A percentile compares a stretch with the other conserved stretches of the same genome.
Evolutionary conservation across 2,113 vertebrate species (phyloP).

Genomic region (Egretta garzetta): DNA sequence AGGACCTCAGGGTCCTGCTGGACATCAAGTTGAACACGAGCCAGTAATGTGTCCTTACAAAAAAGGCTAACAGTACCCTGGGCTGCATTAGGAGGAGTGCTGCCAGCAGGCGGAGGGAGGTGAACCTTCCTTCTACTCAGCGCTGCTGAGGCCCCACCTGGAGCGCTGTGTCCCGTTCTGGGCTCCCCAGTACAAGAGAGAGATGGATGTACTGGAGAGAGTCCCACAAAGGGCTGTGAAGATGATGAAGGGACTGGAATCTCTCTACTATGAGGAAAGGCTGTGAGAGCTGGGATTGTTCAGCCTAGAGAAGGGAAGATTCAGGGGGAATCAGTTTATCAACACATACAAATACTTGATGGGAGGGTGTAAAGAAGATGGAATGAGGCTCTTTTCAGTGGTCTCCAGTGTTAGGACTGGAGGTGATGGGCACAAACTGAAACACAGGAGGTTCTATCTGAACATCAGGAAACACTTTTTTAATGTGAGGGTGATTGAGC

Average conservation of each 20-base stretch:
- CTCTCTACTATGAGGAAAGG: not conserved
- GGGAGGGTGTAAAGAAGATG: not conserved
- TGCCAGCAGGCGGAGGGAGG: not conserved
- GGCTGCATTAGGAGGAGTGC: not conserved
- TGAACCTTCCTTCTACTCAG: not conserved
- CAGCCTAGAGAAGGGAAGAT: not conserved
- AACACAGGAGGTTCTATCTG: not conserved
- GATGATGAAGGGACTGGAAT: not conserved
- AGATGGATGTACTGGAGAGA: not conserved
- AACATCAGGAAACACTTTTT: not conserved
- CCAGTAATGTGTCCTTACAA: not conserved
- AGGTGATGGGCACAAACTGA: not conserved
- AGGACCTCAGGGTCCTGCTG: not conserved
- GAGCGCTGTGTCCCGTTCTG: not conserved
- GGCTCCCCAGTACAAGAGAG: not conserved
- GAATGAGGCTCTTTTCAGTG: not conserved
- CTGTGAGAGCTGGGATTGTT: not conserved
- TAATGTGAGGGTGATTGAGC: not conserved
- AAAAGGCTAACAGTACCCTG: not conserved
- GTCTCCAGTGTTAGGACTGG: not conserved
- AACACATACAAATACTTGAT: not conserved
- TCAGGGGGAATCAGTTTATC: not conserved
- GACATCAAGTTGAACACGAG: not conserved
- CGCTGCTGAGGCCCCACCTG: not conserved
- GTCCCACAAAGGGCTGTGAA: not conserved